Evolutionary conservation across 2,113 vertebrate species (phyloP), one percentile per base, ranked within the genome.

Genomic region (Cyanistes caeruleus): DNA sequence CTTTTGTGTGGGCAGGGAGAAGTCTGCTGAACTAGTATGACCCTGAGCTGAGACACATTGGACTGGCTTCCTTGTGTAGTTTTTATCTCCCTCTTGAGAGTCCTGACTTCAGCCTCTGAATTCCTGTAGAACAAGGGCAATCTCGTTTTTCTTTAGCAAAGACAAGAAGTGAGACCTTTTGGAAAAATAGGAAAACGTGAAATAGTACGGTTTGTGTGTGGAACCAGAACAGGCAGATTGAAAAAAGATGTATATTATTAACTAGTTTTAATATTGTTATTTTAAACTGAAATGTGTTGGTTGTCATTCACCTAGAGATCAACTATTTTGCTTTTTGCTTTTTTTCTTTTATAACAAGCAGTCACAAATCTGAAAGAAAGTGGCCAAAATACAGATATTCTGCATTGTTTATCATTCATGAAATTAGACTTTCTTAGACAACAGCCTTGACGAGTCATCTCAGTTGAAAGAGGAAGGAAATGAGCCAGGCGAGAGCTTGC

Each of bases 401-500:
- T 81, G 12, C 27, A 39, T 41, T 89, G 35, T 68, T 73, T 46
- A 35, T 67, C 6, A 1, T 21, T 30, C 31, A n/a, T 52, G 15
- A 92, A 75, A 92, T 72, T n/a, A 64, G 39, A 23, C 39, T 73
- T 90, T 56, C 28, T 63, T 58, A 80, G 56, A 60, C 4, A 10
- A 55, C n/a, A 91, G 31, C 73, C 60, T 23, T 63, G 65, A 68
- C 43, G 73, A 82, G 4, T 84, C 52, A 76, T 64, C 43, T 59
- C 23, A 41, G 3, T 24, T 51, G 43, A 75, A 75, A 73, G 14
- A 75, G 60, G 73, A 94, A 89, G 95, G 81, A 97, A 87, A 83
- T 75, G 62, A 94, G 46, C 27, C 69, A 52, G 70, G 51, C 83
- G 65, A 76, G 51, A 89, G 79, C 53, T 60, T 84, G n/a, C 49